phyloP scores from a whole-genome alignment of 1,140 invertebrate species.

The Acyrthosiphon pisum region DNA sequence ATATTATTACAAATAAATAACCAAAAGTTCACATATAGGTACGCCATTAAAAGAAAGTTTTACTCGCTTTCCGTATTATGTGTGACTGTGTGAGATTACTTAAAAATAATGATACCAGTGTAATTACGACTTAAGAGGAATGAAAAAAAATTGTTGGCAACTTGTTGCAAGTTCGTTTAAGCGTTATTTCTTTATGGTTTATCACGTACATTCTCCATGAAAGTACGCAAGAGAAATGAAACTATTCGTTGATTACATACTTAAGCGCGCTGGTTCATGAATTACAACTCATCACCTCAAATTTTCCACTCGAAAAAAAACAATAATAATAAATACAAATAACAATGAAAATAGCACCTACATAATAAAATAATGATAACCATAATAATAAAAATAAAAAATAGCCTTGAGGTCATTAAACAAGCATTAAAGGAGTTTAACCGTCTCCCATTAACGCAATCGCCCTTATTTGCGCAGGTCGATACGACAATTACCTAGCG shows the following conservation, averaged over 20 bases:
- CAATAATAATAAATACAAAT: neutral
- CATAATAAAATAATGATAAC: neutral
- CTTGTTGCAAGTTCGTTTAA: constrained; percentile 28
- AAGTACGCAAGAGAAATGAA: neutral
- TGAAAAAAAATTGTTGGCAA: constrained; percentile 15
- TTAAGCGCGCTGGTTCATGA: neutral
- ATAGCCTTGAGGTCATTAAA: constrained; percentile 30
- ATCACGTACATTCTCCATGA: neutral
- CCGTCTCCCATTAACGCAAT: constrained; percentile 35
- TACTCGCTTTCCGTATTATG: neutral
- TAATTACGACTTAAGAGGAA: neutral
- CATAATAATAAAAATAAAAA: neutral
- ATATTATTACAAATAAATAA: neutral
- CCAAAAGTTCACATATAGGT: neutral
- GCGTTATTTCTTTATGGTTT: neutral
- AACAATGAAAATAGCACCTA: neutral
- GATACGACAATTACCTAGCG: constrained; percentile 41
- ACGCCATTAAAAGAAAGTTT: neutral
- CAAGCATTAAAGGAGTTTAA: constrained; percentile 29
- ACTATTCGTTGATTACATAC: constrained; percentile 15
- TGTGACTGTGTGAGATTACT: neutral
- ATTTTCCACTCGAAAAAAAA: neutral
- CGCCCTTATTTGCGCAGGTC: neutral
- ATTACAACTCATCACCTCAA: constrained; percentile 20
- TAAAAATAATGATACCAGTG: neutral